These are phyloP conservation scores for Upupa epops DNA, from an alignment of 2,113 vertebrate species.

Conservation along the genomic window DNA sequence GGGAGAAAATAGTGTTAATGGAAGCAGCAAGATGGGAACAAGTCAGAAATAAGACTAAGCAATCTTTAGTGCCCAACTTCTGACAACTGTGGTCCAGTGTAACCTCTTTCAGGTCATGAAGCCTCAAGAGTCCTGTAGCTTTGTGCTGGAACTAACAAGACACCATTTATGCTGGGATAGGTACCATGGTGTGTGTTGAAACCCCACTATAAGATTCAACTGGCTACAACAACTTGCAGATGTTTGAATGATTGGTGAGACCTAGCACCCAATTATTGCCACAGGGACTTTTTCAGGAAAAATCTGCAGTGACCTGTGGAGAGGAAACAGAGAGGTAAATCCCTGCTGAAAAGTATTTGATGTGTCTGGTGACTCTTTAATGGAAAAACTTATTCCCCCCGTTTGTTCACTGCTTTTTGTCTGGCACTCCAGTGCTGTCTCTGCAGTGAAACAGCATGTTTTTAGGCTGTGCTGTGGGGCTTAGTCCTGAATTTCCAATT, in stretches of 20 bases:
- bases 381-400: background rate
- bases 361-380: background rate
- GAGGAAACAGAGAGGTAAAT: background rate
- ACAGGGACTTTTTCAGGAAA: background rate
- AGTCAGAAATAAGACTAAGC: background rate
- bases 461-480: background rate
- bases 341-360: background rate
- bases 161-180: background rate
- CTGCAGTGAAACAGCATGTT: background rate
- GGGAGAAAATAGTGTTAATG: background rate
- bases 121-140: background rate
- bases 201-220: background rate
- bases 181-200: background rate
- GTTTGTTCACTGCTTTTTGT: background rate
- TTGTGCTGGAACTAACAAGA: background rate
- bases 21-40: background rate
- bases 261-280: background rate
- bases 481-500: background rate
- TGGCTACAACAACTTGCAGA: background rate
- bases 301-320: background rate
- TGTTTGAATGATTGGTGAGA: background rate
- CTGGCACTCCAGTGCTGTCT: background rate
- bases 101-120: background rate
- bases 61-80: background rate
- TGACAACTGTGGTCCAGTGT: background rate